Evolutionary conservation across 2,888 invertebrate species (phyloP).

Genomic region (Drosophila nigricruria): DNA sequence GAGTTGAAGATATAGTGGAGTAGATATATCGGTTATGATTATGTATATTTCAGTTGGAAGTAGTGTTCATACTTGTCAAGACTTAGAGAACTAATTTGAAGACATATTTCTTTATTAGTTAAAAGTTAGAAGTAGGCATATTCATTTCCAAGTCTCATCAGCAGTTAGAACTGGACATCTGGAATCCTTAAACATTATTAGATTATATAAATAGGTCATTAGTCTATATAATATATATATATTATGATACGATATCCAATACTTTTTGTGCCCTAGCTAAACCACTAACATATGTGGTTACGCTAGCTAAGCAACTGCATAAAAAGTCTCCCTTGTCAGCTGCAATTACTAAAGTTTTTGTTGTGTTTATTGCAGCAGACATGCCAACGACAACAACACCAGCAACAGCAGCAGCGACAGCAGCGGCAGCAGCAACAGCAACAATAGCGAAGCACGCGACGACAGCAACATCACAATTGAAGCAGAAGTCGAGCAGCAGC

Average conservation of each 20-base stretch:
- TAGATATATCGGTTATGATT: too few species aligned
- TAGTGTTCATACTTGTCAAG: too few species aligned
- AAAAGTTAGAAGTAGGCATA: too few species aligned
- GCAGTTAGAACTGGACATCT: not conserved
- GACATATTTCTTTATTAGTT: too few species aligned
- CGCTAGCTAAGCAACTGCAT: not conserved
- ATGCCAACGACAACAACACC: constrained; percentile 65
- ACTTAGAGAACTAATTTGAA: too few species aligned
- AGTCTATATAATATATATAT: not conserved
- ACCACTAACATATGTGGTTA: not conserved
- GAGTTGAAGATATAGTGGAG: not conserved
- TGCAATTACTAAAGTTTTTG: constrained; percentile 1
- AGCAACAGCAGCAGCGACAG: constrained; percentile 54
- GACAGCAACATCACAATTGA: constrained; percentile 45
- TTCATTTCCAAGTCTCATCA: not conserved
- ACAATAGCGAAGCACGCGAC: constrained; percentile 44
- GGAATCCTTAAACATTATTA: too few species aligned
- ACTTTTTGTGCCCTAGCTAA: not conserved
- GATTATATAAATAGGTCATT: not conserved
- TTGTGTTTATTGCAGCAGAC: constrained; percentile 48
- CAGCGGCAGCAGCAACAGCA: constrained; percentile 54
- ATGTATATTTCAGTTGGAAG: too few species aligned
- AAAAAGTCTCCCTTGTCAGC: not conserved
- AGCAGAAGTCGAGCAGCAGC: constrained; percentile 46
- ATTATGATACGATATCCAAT: not conserved